Base-by-base conservation (phyloP, 1,140 invertebrate species). In the Drosophila nasuta region DNA sequence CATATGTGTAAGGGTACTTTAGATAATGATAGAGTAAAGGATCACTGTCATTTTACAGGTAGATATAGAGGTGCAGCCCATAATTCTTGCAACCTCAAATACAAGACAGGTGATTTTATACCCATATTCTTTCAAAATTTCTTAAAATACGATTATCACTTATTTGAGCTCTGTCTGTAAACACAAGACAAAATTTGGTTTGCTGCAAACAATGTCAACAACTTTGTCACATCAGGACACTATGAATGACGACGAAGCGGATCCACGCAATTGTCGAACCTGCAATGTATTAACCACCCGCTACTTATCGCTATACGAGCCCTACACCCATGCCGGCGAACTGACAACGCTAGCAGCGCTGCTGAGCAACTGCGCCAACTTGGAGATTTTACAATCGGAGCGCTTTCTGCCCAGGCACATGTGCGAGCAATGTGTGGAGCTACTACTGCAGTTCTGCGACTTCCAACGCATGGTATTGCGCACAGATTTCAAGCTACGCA, bases 331-430 rank as follows among this genome's bases (percentile, higher is more conserved):
- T 25, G 51, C 54, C 51, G 89, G 72, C 6, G 71, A 89, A 33
- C 4, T 65, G 8, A 82, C 66, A 0, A 89, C 81, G 0, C 43
- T 91, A 43, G 81, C 81, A 8, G 54, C 25, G 7, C 43, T 79
- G 30, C 62, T 91, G 3, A 69, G 51, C 41, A 80, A 78, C 54
- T 86, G 82, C 64, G 51, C 70, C 25, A 79, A 77, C 15, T 17
- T 91, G 43, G 56, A 79, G 13, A 52, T 87, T 4, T 25, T 76
- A 6, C 65, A 78, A 15, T 51, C 66, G 13, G 82, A 91, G 13
- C 25, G 72, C 7, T 82, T 74, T 5, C 68, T 89, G 54, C 85
- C 85, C 5, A 25, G 38, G 1, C 65, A 81, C 28, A 85, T 89
- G 0, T 89, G 85, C 43, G 43, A 56, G 2, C n/a, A 1, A 0